Base-by-base conservation (phyloP, 2,888 invertebrate genomes). In the Andrena haemorrhoa region DNA sequence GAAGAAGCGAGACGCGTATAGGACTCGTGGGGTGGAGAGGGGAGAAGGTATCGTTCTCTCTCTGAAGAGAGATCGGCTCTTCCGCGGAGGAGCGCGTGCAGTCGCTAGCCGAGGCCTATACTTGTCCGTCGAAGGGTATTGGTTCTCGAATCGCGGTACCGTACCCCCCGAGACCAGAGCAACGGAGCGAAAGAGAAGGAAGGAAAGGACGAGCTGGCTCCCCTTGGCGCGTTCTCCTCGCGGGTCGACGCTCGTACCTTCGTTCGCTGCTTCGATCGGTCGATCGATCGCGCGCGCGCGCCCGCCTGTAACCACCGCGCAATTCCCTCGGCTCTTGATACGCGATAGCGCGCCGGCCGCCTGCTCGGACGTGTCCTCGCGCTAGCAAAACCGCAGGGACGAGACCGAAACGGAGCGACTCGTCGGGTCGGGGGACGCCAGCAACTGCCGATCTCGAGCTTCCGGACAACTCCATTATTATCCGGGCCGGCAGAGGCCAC, bases 31-130 rank as follows among this genome's bases (percentile, higher is more conserved):
- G 75, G 80, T 63, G 83, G 78, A 77, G 84, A 88, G 81, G 84
- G 87, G 87, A 86, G 79, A 78, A 41, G 84, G 75, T 86, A 75
- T 82, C 86, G 83, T 82, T 86, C 82, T 86, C 89, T 88, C 87
- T 89, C 88, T 88, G 86, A 88, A 86, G 88, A 88, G 89, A 90
- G 92, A 91, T 91, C 90, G 89, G 88, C 85, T 91, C 91, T 90
- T 92, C 89, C 89, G 90, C 84, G 88, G 90, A 89, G 86, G 89
- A 91, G 90, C 91, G 92, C 91, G 90, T 91, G 92, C 93, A 93
- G 93, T 93, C 92, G 93, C 92, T 90, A 91, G 91, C 91, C 90
- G 92, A 92, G 91, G 91, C 91, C 92, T 92, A 92, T 92, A 90
- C 92, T 92, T 89, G 91, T 90, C 88, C 90, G 92, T 91, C 91